Evolutionary conservation across 2,888 invertebrate species (phyloP), one percentile per base, ranked within the genome.

Genomic region (Cosmia trapezina): DNA sequence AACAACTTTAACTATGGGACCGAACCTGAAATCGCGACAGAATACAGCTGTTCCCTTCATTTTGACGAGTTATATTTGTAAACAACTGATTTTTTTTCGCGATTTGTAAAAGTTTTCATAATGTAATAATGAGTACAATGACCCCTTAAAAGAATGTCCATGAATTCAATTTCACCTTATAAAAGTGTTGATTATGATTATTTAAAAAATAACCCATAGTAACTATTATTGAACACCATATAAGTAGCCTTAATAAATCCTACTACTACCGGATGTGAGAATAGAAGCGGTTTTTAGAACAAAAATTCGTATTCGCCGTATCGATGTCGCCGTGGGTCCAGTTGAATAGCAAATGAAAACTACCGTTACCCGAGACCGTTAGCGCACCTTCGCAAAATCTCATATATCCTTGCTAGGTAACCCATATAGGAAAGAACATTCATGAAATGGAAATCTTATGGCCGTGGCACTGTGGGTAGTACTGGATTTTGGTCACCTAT

Each of bases 341-440:
- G 84, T 88, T 93, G 95, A 95, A 95, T 95, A 94, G 91, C 88
- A 94, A 95, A 93, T 92, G 91, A 89, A 89, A 53, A 84, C 88
- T 90, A 94, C 95, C 95, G 95, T 95, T 95, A 95, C 74, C n/a
- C 73, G 80, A 75, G 72, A 92, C 95, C 95, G 95, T 95, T 95
- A 95, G 87, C 81, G 89, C 90, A 89, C 92, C 91, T 90, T 87
- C 89, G 90, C 89, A 87, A 90, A 90, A 91, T 90, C 91, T 91
- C 85, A 78, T 75, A 83, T 83, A 90, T 92, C 91, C 91, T 91
- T 89, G 75, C 77, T 73, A 76, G 74, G 68, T 75, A 78, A 75
- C 78, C 75, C 61, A 74, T 86, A 70, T 77, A 62, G 6, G 65
- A 70, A 76, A 47, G 47, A 63, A 77, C 33, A 49, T 33, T 63